Base-by-base conservation (phyloP, 37 sponge, comb jelly and placozoan species). In the Cliona cf. orientalis region DNA sequence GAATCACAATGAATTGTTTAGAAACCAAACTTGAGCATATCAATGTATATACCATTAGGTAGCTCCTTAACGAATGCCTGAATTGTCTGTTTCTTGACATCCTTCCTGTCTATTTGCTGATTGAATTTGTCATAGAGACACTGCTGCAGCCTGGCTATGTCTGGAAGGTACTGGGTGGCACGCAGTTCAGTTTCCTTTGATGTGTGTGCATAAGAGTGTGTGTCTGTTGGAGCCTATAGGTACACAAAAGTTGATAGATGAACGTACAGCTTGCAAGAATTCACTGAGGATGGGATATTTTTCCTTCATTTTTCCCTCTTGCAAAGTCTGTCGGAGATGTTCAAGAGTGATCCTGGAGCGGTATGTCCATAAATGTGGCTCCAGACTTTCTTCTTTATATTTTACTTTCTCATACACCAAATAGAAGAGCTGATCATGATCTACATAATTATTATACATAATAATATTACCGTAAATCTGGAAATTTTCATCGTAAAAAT, bases 101-200 rank as follows among this genome's bases (percentile, higher is more conserved):
- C 80, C 4, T 66, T 65, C 38, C 46, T 42, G 58, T 72, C 79
- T 12, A 82, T 21, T 21, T 65, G 76, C 34, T 72, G 66, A 32
- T 78, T 33, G 61, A 79, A 90, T 31, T 42, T 41, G 32, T 85
- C 72, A 43, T 71, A 85, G 34, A 90, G 28, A 46, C 7, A 42
- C 43, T 67, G 86, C 62, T 93, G 94, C n/a, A 93, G 80, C 49
- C 58, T 42, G 22, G 86, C 76, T 25, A 93, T 81, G 71, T 89
- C 83, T 17, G 94, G 90, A 23, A 93, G 86, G 60, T 86, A 89
- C 64, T 86, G 94, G 14, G 81, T 74, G 40, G 90, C 90, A 69
- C 84, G 59, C 43, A 91, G 71, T 7, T 39, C 66, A 33, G 78
- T 66, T 33, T 87, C 83, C 75, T 73, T n/a, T n/a, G n/a, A n/a